phyloP scores from a whole-genome alignment of 1,140 invertebrate species.

The Saccostrea glomerata region DNA sequence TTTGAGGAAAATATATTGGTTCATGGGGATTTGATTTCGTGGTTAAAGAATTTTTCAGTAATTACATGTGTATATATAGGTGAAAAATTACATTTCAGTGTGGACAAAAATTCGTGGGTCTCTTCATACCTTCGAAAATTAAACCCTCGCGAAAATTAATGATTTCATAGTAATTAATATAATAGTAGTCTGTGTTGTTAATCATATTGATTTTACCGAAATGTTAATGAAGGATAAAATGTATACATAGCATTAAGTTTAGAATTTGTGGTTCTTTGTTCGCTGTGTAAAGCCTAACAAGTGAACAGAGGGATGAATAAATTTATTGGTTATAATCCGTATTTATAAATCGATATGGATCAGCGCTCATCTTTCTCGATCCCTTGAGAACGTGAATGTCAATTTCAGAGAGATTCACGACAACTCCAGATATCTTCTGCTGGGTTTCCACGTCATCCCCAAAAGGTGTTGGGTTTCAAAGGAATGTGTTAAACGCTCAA shows the following conservation, averaged over 20 bases:
- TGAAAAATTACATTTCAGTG: too few species aligned
- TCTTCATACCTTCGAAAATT: too few species aligned
- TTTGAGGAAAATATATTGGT: too few species aligned
- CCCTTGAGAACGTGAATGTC: background rate
- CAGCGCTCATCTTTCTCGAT: background rate
- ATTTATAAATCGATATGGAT: conserved; percentile 7
- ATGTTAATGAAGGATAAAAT: background rate
- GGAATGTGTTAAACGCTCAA: background rate
- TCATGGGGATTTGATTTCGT: too few species aligned
- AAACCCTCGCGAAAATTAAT: too few species aligned
- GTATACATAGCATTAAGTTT: background rate
- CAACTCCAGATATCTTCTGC: background rate
- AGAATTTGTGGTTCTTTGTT: background rate
- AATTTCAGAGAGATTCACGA: background rate
- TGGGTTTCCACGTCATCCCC: background rate
- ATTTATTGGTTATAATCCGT: conserved; percentile 31
- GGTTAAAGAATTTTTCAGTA: too few species aligned
- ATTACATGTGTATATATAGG: too few species aligned
- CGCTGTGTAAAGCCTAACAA: background rate
- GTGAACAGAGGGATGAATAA: background rate
- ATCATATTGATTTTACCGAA: too few species aligned
- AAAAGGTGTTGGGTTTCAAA: background rate
- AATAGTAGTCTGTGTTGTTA: too few species aligned
- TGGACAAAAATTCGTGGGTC: too few species aligned
- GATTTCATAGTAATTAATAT: too few species aligned